Evolutionary conservation across 1,140 invertebrate species (phyloP).

Genomic region (Musca domestica): DNA sequence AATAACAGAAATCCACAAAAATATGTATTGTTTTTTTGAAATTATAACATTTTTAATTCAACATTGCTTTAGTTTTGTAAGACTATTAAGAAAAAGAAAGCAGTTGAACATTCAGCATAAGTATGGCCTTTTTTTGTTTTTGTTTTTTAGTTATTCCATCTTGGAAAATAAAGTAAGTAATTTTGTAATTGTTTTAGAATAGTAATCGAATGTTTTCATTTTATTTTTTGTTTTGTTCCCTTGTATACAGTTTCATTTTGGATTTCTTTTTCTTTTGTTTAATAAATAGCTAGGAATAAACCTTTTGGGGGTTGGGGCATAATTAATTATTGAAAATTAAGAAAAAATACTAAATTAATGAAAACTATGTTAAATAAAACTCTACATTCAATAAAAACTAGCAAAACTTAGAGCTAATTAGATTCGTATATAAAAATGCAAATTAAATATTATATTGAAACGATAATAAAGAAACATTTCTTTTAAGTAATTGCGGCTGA

Average conservation of each 20-base stretch:
- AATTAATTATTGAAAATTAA: no score
- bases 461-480: conserved; percentile 50
- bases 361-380: neutral
- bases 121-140: no score
- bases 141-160: neutral
- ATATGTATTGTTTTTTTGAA: neutral
- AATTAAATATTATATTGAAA: conserved; percentile 45
- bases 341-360: neutral
- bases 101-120: neutral
- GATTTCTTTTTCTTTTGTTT: conserved; percentile 13
- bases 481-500: conserved; percentile 45
- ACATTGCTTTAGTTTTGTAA: no score
- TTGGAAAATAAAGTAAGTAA: neutral
- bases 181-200: conserved; percentile 1
- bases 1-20: conserved; percentile 9
- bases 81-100: neutral
- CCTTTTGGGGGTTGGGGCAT: no score
- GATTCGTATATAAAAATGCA: neutral
- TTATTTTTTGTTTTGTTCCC: conserved; percentile 4
- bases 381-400: neutral
- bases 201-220: neutral
- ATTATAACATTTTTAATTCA: neutral
- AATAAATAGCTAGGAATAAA: conserved; percentile 1
- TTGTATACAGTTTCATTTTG: conserved; percentile 10
- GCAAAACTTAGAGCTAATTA: neutral